These are phyloP conservation scores for Brachionus rotundiformis DNA, from an alignment of 1,140 invertebrate genomes.

Conservation along the genomic window DNA sequence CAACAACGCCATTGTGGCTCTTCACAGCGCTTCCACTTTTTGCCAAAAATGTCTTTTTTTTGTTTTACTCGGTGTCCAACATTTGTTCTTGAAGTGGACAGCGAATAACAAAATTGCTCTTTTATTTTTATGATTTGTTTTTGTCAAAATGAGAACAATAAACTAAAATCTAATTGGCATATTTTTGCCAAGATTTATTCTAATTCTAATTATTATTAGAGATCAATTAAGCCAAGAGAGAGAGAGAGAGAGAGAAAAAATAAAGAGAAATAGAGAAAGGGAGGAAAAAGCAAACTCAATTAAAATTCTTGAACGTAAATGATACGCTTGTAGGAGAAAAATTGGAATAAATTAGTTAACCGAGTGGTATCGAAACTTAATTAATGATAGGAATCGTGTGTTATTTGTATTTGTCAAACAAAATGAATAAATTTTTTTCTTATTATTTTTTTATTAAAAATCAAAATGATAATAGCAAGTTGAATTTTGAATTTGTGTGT, in stretches of 20 bases:
- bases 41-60: neutral
- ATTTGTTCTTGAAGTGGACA: neutral
- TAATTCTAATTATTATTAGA: conserved; percentile 27
- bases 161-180: conserved; percentile 22
- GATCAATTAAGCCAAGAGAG: conserved; percentile 14
- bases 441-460: conserved; percentile 23
- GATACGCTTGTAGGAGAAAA: conserved; percentile 38
- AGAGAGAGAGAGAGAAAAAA: neutral
- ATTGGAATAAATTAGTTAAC: conserved; percentile 10
- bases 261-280: neutral
- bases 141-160: neutral
- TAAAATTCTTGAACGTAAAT: conserved; percentile 37
- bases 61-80: neutral
- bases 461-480: conserved; percentile 26
- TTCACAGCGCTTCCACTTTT: too few species aligned
- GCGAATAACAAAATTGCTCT: conserved; percentile 2
- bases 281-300: conserved; percentile 19
- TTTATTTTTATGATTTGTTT: neutral
- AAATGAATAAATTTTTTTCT: neutral
- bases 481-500: conserved; percentile 1
- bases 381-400: neutral
- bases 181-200: conserved; percentile 37
- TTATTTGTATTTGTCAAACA: conserved; percentile 42
- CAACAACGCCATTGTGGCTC: too few species aligned
- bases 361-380: conserved; percentile 33